Evolutionary conservation across 2,888 invertebrate genomes (phyloP).

Genomic region (Tethea ocularis): DNA sequence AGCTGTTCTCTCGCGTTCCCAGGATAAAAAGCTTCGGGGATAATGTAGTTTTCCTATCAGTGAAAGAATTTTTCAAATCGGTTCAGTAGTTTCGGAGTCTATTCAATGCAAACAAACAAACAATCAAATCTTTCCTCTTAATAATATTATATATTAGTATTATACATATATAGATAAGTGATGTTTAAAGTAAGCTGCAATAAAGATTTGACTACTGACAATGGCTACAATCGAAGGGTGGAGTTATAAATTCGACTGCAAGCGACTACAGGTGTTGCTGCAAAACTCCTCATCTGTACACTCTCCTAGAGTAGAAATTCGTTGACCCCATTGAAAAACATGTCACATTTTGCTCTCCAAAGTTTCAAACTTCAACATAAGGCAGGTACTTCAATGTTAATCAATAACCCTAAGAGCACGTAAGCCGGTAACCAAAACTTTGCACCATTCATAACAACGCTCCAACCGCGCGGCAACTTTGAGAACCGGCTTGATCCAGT

Average conservation of each 20-base stretch:
- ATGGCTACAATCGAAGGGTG: neutral
- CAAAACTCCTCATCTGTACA: neutral
- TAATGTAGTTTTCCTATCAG: too few species aligned
- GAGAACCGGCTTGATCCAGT: slow-evolving; percentile 45
- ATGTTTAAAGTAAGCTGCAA: too few species aligned
- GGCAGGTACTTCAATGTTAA: neutral
- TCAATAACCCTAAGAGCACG: slow-evolving; percentile 4
- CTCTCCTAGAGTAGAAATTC: neutral
- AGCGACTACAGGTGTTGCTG: neutral
- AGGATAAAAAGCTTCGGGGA: too few species aligned
- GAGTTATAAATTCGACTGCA: neutral
- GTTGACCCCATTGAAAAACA: neutral
- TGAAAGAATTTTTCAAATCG: too few species aligned
- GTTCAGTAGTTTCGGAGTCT: too few species aligned
- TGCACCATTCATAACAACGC: slow-evolving; percentile 30
- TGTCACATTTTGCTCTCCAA: neutral
- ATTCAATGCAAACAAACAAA: too few species aligned
- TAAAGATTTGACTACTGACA: too few species aligned
- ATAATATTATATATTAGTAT: too few species aligned
- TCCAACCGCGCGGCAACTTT: slow-evolving; percentile 29
- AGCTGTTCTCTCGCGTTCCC: too few species aligned
- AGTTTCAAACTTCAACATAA: neutral
- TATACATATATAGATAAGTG: too few species aligned
- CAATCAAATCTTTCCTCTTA: too few species aligned
- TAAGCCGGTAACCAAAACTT: slow-evolving; percentile 4